These are phyloP conservation scores for Branchipolynoe longqiensis DNA, from an alignment of 2,888 invertebrate species.

Conservation along the genomic window DNA sequence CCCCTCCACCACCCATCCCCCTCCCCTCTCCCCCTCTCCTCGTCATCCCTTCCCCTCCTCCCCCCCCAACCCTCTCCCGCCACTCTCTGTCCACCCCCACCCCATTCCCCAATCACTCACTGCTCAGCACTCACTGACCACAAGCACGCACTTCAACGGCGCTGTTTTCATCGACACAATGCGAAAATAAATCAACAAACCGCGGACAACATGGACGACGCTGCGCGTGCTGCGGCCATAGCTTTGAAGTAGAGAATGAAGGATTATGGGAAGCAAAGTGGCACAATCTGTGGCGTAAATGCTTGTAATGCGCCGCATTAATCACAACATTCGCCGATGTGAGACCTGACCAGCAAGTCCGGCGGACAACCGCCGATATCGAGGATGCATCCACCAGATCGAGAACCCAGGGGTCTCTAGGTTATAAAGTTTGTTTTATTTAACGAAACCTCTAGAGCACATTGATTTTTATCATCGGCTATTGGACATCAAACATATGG, in stretches of 20 bases:
- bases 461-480: too few species aligned
- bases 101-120: not conserved
- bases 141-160: not conserved
- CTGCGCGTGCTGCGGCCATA: not conserved
- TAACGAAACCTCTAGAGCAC: too few species aligned
- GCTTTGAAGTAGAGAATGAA: constrained; percentile 31
- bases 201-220: not conserved
- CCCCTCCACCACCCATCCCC: not conserved
- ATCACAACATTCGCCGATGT: too few species aligned
- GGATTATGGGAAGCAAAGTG: not conserved
- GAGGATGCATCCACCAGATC: too few species aligned
- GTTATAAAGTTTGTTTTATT: too few species aligned
- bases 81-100: not conserved
- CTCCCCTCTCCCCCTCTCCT: not conserved
- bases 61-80: not conserved
- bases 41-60: not conserved
- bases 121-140: constrained; percentile 24
- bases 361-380: too few species aligned
- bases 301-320: not conserved
- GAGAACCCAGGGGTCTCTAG: too few species aligned
- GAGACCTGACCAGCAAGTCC: too few species aligned
- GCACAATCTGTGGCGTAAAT: not conserved
- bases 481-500: too few species aligned
- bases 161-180: not conserved
- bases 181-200: constrained; percentile 19